These are phyloP conservation scores for Platanista minor DNA, from an alignment of 2,113 vertebrate species.

Conservation along the genomic window DNA sequence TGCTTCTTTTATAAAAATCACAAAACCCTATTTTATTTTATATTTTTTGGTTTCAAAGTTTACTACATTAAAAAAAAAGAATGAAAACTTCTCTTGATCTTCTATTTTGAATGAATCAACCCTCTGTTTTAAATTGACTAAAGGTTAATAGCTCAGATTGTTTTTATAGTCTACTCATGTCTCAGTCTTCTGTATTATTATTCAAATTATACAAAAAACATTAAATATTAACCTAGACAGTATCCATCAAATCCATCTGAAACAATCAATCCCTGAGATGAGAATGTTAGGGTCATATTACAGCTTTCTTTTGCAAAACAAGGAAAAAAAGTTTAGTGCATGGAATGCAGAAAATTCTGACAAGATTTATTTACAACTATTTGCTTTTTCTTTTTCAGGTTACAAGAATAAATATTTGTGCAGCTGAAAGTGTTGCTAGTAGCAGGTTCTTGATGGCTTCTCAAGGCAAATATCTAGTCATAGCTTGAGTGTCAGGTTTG, in stretches of 20 bases:
- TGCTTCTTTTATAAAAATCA: neutral
- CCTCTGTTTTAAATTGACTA: constrained; percentile 13
- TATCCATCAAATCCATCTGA: neutral
- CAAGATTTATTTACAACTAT: constrained; percentile 48
- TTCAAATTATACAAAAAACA: constrained; percentile 50
- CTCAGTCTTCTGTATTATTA: neutral
- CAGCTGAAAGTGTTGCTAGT: constrained; percentile 61
- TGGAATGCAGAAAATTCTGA: constrained; percentile 41
- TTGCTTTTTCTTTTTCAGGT: constrained; percentile 50
- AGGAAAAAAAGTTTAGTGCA: constrained; percentile 37
- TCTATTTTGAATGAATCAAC: constrained; percentile 9
- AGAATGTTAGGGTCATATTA: constrained; percentile 11
- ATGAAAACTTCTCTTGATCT: neutral
- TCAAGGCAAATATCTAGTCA: neutral
- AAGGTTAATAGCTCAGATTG: neutral
- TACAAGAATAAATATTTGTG: constrained; percentile 67
- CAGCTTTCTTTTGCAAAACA: constrained; percentile 61
- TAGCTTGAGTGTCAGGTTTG: neutral
- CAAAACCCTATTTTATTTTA: neutral
- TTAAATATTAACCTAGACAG: constrained; percentile 55
- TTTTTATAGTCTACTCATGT: neutral
- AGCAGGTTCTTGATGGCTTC: neutral
- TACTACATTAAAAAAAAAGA: neutral
- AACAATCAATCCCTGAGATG: constrained; percentile 33
- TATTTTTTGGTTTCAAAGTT: constrained; percentile 17